Percentiles rank a stretch among this genome's conserved stretches.
Conservation (phyloP, 2,113 vertebrate species). For the Bujurquina vittata region DNA sequence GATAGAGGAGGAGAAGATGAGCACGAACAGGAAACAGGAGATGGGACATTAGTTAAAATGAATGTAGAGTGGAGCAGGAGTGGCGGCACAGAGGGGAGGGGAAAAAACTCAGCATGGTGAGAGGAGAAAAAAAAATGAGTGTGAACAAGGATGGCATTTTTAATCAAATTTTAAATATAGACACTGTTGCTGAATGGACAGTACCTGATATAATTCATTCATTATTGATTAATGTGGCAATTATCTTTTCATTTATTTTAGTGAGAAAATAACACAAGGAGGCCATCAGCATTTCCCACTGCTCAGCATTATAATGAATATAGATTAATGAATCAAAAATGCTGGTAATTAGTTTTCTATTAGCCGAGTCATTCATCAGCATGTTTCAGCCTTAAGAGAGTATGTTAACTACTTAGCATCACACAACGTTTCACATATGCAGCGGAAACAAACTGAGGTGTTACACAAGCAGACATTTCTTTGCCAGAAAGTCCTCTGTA, state of each 20-base stretch:
- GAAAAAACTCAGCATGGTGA: not conserved
- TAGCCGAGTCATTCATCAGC: not conserved
- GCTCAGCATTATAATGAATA: not conserved
- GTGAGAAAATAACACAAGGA: not conserved
- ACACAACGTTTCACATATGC: not conserved
- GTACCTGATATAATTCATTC: not conserved
- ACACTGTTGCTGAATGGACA: not conserved
- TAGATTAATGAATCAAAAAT: not conserved
- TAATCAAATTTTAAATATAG: not conserved
- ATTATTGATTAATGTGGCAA: constrained; percentile 6
- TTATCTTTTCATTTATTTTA: not conserved
- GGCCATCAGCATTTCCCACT: not conserved
- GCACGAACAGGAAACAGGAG: not conserved
- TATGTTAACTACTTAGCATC: not conserved
- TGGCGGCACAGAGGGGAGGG: not conserved
- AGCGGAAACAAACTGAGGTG: not conserved
- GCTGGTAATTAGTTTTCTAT: constrained; percentile 5
- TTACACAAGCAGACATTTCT: not conserved
- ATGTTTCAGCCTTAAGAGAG: not conserved
- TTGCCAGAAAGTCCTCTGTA: not conserved
- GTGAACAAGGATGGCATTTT: not conserved
- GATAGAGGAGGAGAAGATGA: not conserved
- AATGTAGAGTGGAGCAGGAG: not conserved
- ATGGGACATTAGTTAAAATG: constrained; percentile 1
- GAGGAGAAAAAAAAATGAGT: not conserved